phyloP scores from a whole-genome alignment of 2,888 invertebrate genomes.

The Schrankia costaestrigalis region DNA sequence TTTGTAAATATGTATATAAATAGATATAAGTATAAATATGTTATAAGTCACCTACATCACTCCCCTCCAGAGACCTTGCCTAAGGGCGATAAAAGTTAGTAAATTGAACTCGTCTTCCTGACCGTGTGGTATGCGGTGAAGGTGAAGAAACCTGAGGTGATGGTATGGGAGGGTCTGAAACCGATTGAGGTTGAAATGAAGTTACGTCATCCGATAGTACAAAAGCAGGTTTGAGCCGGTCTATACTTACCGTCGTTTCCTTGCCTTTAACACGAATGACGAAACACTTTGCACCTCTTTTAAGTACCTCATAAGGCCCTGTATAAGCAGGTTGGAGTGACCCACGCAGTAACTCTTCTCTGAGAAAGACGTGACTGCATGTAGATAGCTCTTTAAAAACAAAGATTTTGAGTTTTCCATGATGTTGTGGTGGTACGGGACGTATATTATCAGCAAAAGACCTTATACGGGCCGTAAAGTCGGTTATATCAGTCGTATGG shows the following conservation, averaged over 20 bases:
- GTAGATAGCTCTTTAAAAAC: slow-evolving; percentile 29
- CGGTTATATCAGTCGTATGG: slow-evolving; percentile 7
- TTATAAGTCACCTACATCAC: slow-evolving; percentile 5
- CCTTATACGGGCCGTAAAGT: slow-evolving; percentile 19
- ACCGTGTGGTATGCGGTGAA: background rate
- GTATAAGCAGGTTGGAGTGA: slow-evolving; percentile 30
- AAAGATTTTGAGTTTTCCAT: slow-evolving; percentile 18
- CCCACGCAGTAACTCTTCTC: slow-evolving; percentile 25
- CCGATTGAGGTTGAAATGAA: too few relatives aligned
- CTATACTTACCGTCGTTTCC: background rate
- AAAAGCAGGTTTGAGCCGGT: slow-evolving; percentile 6
- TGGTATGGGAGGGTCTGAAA: too few relatives aligned
- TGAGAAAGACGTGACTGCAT: slow-evolving; percentile 23
- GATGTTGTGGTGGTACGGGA: slow-evolving; percentile 19
- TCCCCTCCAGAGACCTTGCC: slow-evolving; percentile 4
- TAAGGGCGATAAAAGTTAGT: slow-evolving; percentile 5
- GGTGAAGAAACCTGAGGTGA: too few relatives aligned
- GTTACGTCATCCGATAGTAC: background rate
- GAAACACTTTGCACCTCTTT: too few relatives aligned
- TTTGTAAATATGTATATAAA: too few relatives aligned
- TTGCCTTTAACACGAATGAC: slow-evolving; percentile 13
- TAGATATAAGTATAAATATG: too few relatives aligned
- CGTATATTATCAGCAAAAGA: slow-evolving; percentile 11
- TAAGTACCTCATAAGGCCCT: slow-evolving; percentile 29
- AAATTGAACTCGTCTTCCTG: background rate